phyloP scores from a whole-genome alignment of 2,888 invertebrate species.

The Drosophila ustulata region DNA sequence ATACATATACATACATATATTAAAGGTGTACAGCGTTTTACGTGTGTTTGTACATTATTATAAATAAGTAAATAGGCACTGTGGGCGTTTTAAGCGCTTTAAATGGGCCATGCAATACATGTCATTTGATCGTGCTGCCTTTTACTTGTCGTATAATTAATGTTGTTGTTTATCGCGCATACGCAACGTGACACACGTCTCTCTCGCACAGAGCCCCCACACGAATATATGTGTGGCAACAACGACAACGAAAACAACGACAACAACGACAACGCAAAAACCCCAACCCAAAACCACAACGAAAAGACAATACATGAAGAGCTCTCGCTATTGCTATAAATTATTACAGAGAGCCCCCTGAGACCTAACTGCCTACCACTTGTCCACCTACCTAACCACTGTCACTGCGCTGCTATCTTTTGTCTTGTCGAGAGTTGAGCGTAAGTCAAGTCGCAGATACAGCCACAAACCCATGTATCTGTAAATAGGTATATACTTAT shows the following conservation, averaged over 20 bases:
- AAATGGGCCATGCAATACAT: constrained; percentile 59
- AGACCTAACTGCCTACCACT: constrained; percentile 57
- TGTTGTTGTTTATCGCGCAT: constrained; percentile 66
- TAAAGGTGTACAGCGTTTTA: no score
- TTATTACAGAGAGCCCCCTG: constrained; percentile 49
- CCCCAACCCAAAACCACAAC: constrained; percentile 11
- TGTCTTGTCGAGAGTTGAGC: constrained; percentile 26
- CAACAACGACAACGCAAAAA: constrained; percentile 23
- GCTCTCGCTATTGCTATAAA: constrained; percentile 57
- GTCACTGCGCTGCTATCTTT: constrained; percentile 45
- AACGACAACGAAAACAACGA: constrained; percentile 10
- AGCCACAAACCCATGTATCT: constrained; percentile 9
- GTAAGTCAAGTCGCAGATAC: constrained; percentile 35
- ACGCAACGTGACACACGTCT: constrained; percentile 63
- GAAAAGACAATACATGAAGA: constrained; percentile 58
- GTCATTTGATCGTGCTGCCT: constrained; percentile 63
- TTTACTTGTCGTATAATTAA: constrained; percentile 68
- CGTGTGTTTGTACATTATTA: neutral
- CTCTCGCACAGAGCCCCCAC: constrained; percentile 33
- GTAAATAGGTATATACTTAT: constrained; percentile 15
- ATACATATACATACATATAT: neutral
- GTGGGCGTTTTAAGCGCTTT: constrained; percentile 30
- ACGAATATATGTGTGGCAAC: constrained; percentile 30
- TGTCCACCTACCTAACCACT: constrained; percentile 66
- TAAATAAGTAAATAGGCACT: constrained; percentile 3